These are phyloP conservation scores for Agrochola lychnidis DNA, from an alignment of 2,888 invertebrate species.

Conservation along the genomic window DNA sequence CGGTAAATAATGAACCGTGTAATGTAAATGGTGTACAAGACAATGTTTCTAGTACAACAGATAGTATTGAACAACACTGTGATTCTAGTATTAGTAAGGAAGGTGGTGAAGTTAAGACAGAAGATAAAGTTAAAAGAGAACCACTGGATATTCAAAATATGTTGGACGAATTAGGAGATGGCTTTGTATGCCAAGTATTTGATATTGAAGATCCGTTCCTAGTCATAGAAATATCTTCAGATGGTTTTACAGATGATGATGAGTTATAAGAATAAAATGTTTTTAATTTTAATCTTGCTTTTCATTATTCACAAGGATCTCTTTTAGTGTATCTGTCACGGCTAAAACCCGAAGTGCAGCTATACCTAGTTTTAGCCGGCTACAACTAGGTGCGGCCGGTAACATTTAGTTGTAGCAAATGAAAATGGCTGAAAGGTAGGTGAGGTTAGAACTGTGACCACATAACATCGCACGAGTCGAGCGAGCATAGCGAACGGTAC, in stretches of 20 bases:
- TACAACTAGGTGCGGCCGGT: no score
- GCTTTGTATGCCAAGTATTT: constrained; percentile 71
- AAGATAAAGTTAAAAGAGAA: constrained; percentile 31
- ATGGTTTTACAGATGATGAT: constrained; percentile 73
- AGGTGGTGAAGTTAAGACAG: background rate
- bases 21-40: background rate
- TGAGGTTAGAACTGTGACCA: no score
- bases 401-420: no score
- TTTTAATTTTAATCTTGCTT: background rate
- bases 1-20: background rate
- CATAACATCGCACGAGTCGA: no score
- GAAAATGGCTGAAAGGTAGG: no score
- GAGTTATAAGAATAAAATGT: constrained; percentile 55
- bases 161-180: constrained; percentile 73
- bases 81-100: constrained; percentile 7
- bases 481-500: no score
- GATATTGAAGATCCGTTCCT: constrained; percentile 80
- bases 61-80: constrained; percentile 6
- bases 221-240: constrained; percentile 81
- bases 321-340: background rate
- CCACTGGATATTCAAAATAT: constrained; percentile 56
- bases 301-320: background rate
- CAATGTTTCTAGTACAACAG: background rate
- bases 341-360: no score
- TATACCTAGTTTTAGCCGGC: no score